Evolutionary conservation across 2,797 vertebrate species (phyloP).

Genomic region (Simalia tracyae): DNA sequence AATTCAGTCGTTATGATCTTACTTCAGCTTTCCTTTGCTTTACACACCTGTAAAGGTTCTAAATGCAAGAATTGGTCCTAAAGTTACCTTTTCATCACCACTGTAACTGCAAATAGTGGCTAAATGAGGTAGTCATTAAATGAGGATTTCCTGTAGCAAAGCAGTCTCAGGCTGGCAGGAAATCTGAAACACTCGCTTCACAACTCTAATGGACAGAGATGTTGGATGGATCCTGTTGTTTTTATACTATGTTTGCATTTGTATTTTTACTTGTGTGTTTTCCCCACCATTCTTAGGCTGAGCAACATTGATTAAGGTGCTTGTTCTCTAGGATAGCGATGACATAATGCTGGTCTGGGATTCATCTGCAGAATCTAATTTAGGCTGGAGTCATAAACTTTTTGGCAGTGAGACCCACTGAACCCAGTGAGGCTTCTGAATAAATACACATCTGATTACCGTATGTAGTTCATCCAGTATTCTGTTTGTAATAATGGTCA

Average conservation of each 20-base stretch:
- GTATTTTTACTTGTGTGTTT: neutral
- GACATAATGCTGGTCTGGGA: neutral
- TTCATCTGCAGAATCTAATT: neutral
- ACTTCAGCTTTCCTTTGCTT: neutral
- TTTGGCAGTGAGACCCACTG: neutral
- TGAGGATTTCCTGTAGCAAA: neutral
- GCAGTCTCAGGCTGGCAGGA: neutral
- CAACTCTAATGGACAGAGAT: neutral
- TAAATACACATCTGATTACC: neutral
- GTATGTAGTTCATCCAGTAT: neutral
- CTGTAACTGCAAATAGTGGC: neutral
- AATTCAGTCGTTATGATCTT: neutral
- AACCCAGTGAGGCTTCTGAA: neutral
- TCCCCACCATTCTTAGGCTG: neutral
- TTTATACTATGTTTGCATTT: neutral
- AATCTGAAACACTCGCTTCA: neutral
- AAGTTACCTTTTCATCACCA: neutral
- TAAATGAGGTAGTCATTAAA: neutral
- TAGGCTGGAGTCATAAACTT: neutral
- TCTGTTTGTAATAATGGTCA: neutral
- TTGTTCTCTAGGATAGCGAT: neutral
- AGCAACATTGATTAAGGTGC: neutral
- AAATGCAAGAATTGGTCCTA: neutral
- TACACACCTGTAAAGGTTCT: neutral
- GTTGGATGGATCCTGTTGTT: neutral